Evolutionary conservation across 2,888 invertebrate genomes (phyloP).

Genomic region (Xylocampa areola): DNA sequence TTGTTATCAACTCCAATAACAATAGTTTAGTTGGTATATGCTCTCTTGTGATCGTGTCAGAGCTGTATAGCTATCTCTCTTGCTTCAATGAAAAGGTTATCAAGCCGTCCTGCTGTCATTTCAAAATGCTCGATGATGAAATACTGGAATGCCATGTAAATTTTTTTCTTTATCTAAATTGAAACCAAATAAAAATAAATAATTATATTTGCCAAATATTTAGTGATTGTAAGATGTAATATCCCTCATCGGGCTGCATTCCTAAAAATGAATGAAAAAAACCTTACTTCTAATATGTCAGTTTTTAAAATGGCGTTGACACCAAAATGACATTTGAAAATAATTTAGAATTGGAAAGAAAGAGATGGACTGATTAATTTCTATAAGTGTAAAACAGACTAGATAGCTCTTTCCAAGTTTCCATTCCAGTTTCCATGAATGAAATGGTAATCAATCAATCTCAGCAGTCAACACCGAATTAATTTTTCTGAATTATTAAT

Average conservation of each 20-base stretch:
- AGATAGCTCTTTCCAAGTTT: slow-evolving; percentile 43
- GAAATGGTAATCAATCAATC: slow-evolving; percentile 54
- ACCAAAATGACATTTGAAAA: background rate
- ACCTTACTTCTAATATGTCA: no score
- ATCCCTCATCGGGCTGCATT: no score
- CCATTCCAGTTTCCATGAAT: no score
- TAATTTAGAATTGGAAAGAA: slow-evolving; percentile 16
- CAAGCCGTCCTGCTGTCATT: slow-evolving; percentile 17
- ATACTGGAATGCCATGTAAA: no score
- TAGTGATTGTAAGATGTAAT: no score
- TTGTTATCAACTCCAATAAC: slow-evolving; percentile 18
- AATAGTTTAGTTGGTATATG: no score
- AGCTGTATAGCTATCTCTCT: slow-evolving; percentile 22
- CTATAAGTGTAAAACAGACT: slow-evolving; percentile 21
- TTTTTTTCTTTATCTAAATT: no score
- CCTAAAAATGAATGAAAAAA: no score
- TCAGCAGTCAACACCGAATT: slow-evolving; percentile 37
- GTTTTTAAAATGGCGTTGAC: background rate
- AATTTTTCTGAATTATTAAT: slow-evolving; percentile 42
- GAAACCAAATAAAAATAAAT: no score
- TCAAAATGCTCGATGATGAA: no score
- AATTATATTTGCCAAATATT: no score
- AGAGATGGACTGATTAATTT: slow-evolving; percentile 35
- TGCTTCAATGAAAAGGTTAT: background rate
- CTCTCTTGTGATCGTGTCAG: no score